Base-by-base conservation (phyloP, 2,888 invertebrate species). In the Zeuzera pyrina region DNA sequence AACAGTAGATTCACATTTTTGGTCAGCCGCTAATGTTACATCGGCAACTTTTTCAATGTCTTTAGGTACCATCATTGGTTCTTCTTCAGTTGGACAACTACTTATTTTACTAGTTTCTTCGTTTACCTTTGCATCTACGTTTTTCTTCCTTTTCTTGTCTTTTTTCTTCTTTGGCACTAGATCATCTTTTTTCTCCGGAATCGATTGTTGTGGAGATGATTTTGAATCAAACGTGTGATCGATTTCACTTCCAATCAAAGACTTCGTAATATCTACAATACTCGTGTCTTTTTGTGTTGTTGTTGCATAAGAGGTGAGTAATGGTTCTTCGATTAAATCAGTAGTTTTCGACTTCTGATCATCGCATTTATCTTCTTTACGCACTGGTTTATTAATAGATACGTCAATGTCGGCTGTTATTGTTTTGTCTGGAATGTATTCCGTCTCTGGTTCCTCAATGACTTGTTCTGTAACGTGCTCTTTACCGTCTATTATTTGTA, bases 361-460 rank as follows among this genome's bases (percentile, higher is more conserved):
- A 12, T 11, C 12, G 12, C 12, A 6, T 25, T 12, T 10, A 8
- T 15, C 28, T 15, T 28, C n/a, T 10, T 15, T 11, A 10, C n/a
- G 3, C 15, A 3, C 28, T 10, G 15, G 4, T 24, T n/a, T 24
- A 3, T 8, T 19, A 19, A 8, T 5, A 5, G 19, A 19, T 19
- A 72, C 47, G 34, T 65, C 52, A 27, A 71, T 63, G 30, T 66
- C 58, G 33, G 71, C 57, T 16, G 57, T 62, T 0, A 71, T 42
- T 19, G 65, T 68, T 1, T 67, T 52, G 11, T 65, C 58, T 10
- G 72, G 63, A 22, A 63, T 24, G 34, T 45, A 67, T 36, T 68
- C 63, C 34, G 89, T 89, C 55, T 60, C 64, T 15, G 46, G 42
- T 26, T 45, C 44, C 31, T 45, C 44, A 2, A 45, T 25, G n/a